Conservation (phyloP, 2,797 vertebrate species). For the Schizopygopsis malacanthus region DNA sequence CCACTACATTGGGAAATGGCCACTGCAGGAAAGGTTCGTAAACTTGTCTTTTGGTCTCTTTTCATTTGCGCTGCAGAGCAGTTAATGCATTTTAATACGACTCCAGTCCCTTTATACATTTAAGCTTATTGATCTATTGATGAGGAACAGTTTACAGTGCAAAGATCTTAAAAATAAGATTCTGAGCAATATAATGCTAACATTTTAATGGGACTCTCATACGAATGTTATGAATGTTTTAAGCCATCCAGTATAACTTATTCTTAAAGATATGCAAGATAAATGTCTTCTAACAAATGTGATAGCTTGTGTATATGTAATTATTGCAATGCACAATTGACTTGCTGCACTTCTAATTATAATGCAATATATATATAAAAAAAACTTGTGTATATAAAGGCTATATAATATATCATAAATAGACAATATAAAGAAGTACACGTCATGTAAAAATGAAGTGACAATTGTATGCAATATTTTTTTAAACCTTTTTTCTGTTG, state of each 20-base stretch:
- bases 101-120: not conserved
- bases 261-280: not conserved
- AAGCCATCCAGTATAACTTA: not conserved
- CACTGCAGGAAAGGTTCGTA: constrained; percentile 74
- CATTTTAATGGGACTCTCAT: not conserved
- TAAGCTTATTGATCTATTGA: constrained; percentile 17
- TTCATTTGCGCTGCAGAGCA: constrained; percentile 16
- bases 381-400: no score
- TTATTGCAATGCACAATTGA: not conserved
- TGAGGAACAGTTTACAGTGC: not conserved
- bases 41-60: constrained; percentile 14
- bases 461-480: not conserved
- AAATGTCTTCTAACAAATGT: not conserved
- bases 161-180: not conserved
- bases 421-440: not conserved
- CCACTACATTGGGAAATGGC: constrained; percentile 62
- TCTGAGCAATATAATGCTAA: not conserved
- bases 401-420: not conserved
- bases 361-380: not conserved
- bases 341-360: not conserved
- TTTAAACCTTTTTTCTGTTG: not conserved
- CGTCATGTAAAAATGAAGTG: not conserved
- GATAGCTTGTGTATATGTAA: not conserved
- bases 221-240: not conserved
- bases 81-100: constrained; percentile 23